Base-by-base conservation (phyloP, 2,113 vertebrate species). In the Miniopterus natalensis region DNA sequence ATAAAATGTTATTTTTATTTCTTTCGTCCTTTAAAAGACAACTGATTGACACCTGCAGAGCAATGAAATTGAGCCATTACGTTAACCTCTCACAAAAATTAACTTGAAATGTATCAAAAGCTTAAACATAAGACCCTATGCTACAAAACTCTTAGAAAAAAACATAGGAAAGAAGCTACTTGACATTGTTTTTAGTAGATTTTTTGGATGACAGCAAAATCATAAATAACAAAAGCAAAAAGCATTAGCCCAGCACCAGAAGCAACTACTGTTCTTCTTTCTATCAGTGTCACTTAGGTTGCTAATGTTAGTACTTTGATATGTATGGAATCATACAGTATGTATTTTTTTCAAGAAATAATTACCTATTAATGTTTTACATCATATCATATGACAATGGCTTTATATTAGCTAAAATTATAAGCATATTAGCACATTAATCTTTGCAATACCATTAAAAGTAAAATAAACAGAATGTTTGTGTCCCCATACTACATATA, bases 321-420 rank as follows among this genome's bases (percentile, higher is more conserved):
- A 61, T 31, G 40, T 71, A 45, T 11, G 12, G 8, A 79, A 31
- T 81, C 40, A 55, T 2, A 8, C 1, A n/a, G 0, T 6, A 47
- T n/a, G 6, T 45, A 15, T 36, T 25, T 31, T 85, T 65, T 51
- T 88, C 27, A 90, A 61, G 25, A 78, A 23, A 79, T 65, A 84
- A 65, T 61, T 83, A 65, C 25, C 15, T 51, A n/a, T 45, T 81
- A 55, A n/a, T 57, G 88, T 42, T 86, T 93, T 66, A 65, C 0
- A 90, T 88, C 47, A 47, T 36, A 53, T 8, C 12, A 84, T 61
- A 14, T 25, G 21, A n/a, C 25, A 17, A 47, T 21, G 6, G 12
- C 25, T 78, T 95, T 94, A 31, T 47, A 45, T 95, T 90, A 57
- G 36, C 47, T 96, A 95, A 57, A 75, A 68, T 83, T 77, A 78